A percentile compares a stretch with the other conserved stretches of the same genome.
These are phyloP conservation scores for Nestor notabilis DNA, from an alignment of 2,113 vertebrate species.

Conservation along the genomic window DNA sequence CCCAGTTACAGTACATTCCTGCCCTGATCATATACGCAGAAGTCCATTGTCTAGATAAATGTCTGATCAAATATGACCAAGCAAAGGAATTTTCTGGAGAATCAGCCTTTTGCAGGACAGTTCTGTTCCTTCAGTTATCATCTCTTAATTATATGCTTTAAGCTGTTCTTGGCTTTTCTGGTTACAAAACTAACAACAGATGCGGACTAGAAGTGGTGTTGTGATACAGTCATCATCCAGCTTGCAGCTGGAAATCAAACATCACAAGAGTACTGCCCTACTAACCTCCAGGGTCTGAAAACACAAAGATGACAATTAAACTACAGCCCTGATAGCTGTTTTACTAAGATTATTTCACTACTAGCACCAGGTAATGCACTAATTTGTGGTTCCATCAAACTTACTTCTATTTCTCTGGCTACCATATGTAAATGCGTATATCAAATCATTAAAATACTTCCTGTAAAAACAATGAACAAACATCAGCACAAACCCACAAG, in stretches of 20 bases:
- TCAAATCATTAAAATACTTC: background rate
- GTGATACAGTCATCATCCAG: background rate
- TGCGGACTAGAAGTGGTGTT: background rate
- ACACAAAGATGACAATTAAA: background rate
- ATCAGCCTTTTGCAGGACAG: background rate
- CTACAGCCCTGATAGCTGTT: background rate
- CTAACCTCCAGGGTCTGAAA: background rate
- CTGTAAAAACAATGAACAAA: background rate
- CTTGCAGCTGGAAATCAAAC: background rate
- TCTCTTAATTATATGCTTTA: background rate
- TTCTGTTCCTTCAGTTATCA: background rate
- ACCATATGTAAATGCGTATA: background rate
- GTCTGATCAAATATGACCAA: constrained; percentile 23
- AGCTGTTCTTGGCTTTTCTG: background rate
- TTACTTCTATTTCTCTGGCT: background rate
- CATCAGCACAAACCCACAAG: background rate
- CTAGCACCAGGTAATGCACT: background rate
- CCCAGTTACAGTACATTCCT: constrained; percentile 25
- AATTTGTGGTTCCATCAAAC: background rate
- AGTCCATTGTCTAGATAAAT: constrained; percentile 21
- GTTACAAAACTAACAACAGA: background rate
- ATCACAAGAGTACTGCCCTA: background rate
- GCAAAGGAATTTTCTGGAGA: constrained; percentile 15
- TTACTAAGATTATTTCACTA: background rate
- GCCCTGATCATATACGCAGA: background rate